phyloP scores from a whole-genome alignment of 2,113 vertebrate species.

The Nothoprocta perdicaria region DNA sequence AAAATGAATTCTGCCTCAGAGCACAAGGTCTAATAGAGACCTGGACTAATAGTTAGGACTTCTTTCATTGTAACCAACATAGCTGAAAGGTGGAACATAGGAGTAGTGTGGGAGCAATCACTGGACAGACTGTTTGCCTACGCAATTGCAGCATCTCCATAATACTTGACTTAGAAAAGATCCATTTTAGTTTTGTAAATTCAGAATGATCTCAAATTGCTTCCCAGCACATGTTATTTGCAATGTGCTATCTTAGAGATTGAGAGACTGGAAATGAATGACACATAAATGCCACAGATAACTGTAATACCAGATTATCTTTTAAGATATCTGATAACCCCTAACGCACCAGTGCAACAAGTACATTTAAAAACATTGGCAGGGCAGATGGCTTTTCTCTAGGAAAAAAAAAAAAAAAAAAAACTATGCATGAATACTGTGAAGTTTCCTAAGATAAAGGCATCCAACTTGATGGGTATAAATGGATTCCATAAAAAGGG shows the following conservation, averaged over 20 bases:
- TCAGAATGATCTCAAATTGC: not conserved
- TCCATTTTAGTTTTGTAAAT: not conserved
- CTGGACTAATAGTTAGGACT: not conserved
- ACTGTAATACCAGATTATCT: not conserved
- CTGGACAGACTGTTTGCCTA: not conserved
- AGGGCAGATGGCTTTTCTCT: not conserved
- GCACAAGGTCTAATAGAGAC: rapidly evolving
- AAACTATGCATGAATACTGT: not conserved
- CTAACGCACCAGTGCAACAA: rapidly evolving
- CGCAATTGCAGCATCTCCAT: not conserved
- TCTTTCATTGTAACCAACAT: not conserved
- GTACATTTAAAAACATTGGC: not conserved
- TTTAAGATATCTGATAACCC: not conserved
- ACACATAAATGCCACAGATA: not conserved
- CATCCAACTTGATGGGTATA: not conserved
- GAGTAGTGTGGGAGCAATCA: not conserved
- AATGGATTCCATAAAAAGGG: not conserved
- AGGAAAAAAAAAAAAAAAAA: not conserved
- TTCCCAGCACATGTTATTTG: not conserved
- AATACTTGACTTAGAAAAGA: not conserved
- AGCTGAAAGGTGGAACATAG: not conserved
- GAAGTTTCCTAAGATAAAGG: not conserved
- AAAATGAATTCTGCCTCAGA: not conserved
- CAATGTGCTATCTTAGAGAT: not conserved
- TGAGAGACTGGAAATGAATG: not conserved